Conservation (phyloP, 2,888 invertebrate species). For the Hypercompe scribonia region DNA sequence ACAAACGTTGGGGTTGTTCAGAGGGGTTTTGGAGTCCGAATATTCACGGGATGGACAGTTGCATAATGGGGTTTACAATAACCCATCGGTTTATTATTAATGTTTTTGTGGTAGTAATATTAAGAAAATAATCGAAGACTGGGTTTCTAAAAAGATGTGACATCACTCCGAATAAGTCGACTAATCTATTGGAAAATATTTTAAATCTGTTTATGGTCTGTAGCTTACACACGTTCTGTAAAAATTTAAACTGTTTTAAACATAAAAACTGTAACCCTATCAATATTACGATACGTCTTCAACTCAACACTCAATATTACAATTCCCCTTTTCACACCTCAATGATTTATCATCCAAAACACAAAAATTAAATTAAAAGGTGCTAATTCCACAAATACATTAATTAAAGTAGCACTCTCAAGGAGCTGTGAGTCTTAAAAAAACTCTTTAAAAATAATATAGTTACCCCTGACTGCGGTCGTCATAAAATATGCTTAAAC, state of each 20-base stretch:
- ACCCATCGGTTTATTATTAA: background rate
- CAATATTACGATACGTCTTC: constrained; percentile 4
- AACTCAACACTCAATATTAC: constrained; percentile 16
- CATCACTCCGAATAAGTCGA: too few species aligned
- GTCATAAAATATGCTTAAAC: constrained; percentile 61
- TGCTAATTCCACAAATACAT: constrained; percentile 68
- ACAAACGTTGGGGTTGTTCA: background rate
- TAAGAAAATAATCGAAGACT: background rate
- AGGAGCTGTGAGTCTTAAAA: constrained; percentile 43
- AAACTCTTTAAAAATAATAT: constrained; percentile 62
- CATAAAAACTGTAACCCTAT: constrained; percentile 1
- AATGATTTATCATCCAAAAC: constrained; percentile 54
- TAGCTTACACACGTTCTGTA: background rate
- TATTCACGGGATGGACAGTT: background rate
- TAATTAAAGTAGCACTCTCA: constrained; percentile 59
- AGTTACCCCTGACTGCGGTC: constrained; percentile 58
- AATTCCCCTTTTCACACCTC: constrained; percentile 46
- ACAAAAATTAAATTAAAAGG: constrained; percentile 63
- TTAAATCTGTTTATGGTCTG: too few species aligned
- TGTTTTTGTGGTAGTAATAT: background rate
- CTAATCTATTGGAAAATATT: background rate
- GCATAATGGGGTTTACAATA: background rate
- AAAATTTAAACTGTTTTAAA: background rate
- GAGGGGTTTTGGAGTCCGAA: background rate
- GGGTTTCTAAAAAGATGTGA: too few species aligned